Base-by-base conservation (phyloP, 2,113 vertebrate species). In the Alexandromys fortis region DNA sequence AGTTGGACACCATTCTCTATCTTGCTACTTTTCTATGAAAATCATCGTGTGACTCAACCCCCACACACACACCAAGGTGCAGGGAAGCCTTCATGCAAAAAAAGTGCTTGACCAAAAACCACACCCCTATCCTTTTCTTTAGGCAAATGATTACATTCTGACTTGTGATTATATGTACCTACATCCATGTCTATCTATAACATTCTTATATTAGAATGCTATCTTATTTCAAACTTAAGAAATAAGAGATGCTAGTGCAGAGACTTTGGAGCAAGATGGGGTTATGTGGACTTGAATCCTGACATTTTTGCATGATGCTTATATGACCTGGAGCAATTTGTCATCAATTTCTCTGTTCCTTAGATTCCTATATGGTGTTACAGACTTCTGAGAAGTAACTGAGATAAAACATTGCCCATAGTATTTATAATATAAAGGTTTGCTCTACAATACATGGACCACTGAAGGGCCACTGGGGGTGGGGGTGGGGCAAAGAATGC, bases 101-200 rank as follows among this genome's bases (percentile, higher is more conserved):
- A 7, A 55, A 17, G 24, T 55, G 3, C 6, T 75, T 1, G 0
- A 30, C n/a, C 17, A 76, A 19, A 24, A 58, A 45, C 52, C 24
- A 38, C n/a, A n/a, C 22, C 61, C 47, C 12, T 49, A 35, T 35
- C 33, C 35, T 35, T 55, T 52, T 87, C 38, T 90, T 86, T 47
- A 89, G 75, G 33, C n/a, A 96, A 90, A 89, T 52, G 89, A 86
- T 89, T 82, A 81, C 11, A 81, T 33, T 70, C 33, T 70, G 24
- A 93, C 42, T 52, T 76, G n/a, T 75, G 78, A 83, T 30, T 86
- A 22, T 61, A 35, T 70, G 35, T 91, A 73, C 14, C 55, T 77
- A 22, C 61, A 95, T 86, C 73, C 49, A 58, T 22, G 16, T 79
- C 79, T 61, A 21, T 61, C 81, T 65, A 24, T 81, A 65, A 89